Base-by-base conservation (phyloP, 37 sponge, comb jelly and placozoan genomes). In the Axinella damicornis region DNA sequence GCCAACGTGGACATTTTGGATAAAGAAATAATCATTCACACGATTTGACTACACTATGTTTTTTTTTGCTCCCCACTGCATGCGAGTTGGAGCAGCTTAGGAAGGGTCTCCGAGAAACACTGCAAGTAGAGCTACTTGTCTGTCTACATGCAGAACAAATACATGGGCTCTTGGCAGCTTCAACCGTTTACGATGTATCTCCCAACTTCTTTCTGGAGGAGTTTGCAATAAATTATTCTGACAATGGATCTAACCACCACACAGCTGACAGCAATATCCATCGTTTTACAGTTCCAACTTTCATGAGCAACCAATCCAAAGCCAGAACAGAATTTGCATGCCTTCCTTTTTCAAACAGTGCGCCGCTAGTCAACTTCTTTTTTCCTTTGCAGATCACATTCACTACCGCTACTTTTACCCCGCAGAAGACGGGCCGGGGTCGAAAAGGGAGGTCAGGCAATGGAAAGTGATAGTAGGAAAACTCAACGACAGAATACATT, bases 21-120 rank as follows among this genome's bases (percentile, higher is more conserved):
- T 21, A 78, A 64, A 11, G 41, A 62, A 64, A 22, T 39, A 22
- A 17, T 80, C 2, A 32, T 80, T 16, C 41, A n/a, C 2, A 34
- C 69, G 2, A 69, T 80, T 35, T 80, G 81, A 70, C 81, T 80
- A 2, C 81, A 80, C n/a, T 80, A 32, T 69, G 71, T 69, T 2
- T 53, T 69, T 33, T 80, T 80, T 53, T 36, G 27, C 46, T n/a
- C n/a, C n/a, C n/a, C n/a, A n/a, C n/a, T n/a, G n/a, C n/a, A n/a
- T n/a, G n/a, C 9, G 81, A 67, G 30, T 36, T 80, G 13, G 57
- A 46, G 28, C 81, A 80, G 25, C 38, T 80, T 14, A 4, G 38
- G 16, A 80, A 69, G 68, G 81, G 81, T 17, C 13, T 80, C 18
- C 81, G 69, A 22, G 81, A 79, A 79, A 80, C 81, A 52, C 71